A percentile compares a stretch with the other conserved stretches of the same genome.
phyloP scores from a whole-genome alignment of 2,113 vertebrate genomes.

The Ceyx cyanopectus region DNA sequence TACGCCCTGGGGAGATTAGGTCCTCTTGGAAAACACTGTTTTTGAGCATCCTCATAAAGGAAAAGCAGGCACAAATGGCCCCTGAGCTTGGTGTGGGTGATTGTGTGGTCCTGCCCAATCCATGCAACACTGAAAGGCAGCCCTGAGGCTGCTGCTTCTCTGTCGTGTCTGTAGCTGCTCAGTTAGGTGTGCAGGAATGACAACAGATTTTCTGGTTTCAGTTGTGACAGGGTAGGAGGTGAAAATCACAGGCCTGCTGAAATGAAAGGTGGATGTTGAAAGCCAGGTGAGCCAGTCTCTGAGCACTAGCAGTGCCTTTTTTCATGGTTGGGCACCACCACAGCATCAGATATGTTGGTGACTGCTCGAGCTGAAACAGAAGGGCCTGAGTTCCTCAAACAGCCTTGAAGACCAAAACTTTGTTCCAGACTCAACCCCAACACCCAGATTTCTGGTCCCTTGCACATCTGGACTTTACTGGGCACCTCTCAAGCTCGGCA shows the following conservation, averaged over 20 bases:
- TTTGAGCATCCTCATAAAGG: constrained; percentile 15
- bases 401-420: background rate
- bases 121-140: background rate
- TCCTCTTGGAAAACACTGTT: constrained; percentile 30
- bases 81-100: background rate
- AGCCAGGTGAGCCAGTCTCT: background rate
- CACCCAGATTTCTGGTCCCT: background rate
- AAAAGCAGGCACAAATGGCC: background rate
- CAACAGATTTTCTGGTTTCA: background rate
- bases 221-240: background rate
- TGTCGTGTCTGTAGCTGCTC: background rate
- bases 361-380: background rate
- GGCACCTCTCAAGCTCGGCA: background rate
- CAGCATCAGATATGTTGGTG: background rate
- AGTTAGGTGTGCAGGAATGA: background rate
- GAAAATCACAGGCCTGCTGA: background rate
- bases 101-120: background rate
- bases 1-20: constrained; percentile 25
- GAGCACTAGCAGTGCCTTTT: background rate
- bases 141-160: background rate
- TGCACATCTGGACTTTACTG: background rate
- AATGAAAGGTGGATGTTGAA: background rate
- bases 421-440: background rate
- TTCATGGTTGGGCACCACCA: background rate
- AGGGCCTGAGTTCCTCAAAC: background rate